Percentiles rank a stretch among this genome's conserved stretches.
These are phyloP conservation scores for sheep (Ovis aries) DNA, from an alignment of 2,113 vertebrate genomes.

Conservation along the genomic window ARS-UI_Ramb_v3.0 NC_056073.1:16195501-16196000, in stretches of 20 bases:
- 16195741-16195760: neutral
- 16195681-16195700: neutral
- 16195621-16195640: neutral
- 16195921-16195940: neutral
- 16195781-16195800: neutral
- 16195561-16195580: neutral
- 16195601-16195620: neutral
- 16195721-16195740: neutral
- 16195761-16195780: neutral
- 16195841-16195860: neutral
- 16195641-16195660: neutral
- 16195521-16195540: neutral
- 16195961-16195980: neutral
- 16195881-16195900: neutral
- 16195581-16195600: neutral
- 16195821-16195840: neutral
- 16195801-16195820: neutral
- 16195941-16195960: neutral
- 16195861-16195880: neutral
- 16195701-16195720: neutral
- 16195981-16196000: neutral
- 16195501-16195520: neutral
- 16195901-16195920: neutral
- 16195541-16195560: neutral
- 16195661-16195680: neutral